phyloP scores from a whole-genome alignment of 2,113 vertebrate genomes.

The Melanotaenia duboulayi region DNA sequence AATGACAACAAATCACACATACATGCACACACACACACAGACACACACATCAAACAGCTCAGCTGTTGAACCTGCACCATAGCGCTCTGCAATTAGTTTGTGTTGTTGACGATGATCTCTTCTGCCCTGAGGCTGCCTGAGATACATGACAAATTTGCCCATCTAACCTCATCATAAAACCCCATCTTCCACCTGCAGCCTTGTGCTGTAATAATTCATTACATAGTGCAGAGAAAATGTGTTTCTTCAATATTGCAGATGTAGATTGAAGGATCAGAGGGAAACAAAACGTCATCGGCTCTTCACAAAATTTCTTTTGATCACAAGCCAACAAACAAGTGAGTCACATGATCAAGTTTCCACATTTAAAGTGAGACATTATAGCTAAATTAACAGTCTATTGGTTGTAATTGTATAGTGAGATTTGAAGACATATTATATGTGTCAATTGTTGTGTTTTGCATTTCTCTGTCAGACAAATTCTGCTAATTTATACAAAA shows the following conservation, averaged over 20 bases:
- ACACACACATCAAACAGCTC: slow-evolving; percentile 58
- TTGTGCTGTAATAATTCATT: slow-evolving; percentile 47
- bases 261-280: slow-evolving; percentile 4
- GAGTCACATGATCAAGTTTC: slow-evolving; percentile 16
- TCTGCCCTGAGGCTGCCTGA: slow-evolving; percentile 50
- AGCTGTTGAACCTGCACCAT: slow-evolving; percentile 57
- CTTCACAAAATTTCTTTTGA: neutral
- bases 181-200: slow-evolving; percentile 29
- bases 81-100: slow-evolving; percentile 78
- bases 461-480: neutral
- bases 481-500: slow-evolving; percentile 29
- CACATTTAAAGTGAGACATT: neutral
- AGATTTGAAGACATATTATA: neutral
- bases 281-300: neutral
- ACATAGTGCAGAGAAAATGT: slow-evolving; percentile 5
- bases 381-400: neutral
- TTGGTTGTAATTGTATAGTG: slow-evolving; percentile 18
- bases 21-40: slow-evolving; percentile 30
- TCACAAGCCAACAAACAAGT: slow-evolving; percentile 41
- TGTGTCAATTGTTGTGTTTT: neutral
- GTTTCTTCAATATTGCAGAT: neutral
- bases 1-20: slow-evolving; percentile 54
- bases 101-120: slow-evolving; percentile 71
- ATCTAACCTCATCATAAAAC: slow-evolving; percentile 60
- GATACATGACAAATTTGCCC: slow-evolving; percentile 67